phyloP scores from a whole-genome alignment of 2,113 vertebrate genomes.

The Rattus rattus region DNA sequence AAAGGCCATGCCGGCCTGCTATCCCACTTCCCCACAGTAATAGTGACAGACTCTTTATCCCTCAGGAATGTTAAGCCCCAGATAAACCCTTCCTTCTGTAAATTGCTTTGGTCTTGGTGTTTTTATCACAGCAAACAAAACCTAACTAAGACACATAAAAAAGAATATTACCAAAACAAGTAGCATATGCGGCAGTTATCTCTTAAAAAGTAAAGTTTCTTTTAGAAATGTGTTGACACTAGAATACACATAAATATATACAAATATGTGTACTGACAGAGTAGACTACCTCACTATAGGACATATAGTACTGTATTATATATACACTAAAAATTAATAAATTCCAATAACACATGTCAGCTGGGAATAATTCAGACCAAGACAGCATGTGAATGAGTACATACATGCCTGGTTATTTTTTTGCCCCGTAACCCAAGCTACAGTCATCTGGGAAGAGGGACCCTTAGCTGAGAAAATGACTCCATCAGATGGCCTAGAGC shows the following conservation, averaged over 20 bases:
- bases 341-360: neutral
- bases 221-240: neutral
- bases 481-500: no score
- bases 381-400: neutral
- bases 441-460: neutral
- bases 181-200: neutral
- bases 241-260: neutral
- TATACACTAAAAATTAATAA: neutral
- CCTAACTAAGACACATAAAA: neutral
- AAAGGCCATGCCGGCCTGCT: neutral
- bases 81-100: neutral
- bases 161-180: neutral
- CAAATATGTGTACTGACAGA: neutral
- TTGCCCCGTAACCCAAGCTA: neutral
- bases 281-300: neutral
- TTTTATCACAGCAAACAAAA: neutral
- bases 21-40: neutral
- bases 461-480: neutral
- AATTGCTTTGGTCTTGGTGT: neutral
- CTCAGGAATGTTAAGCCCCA: neutral
- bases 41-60: neutral
- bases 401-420: neutral
- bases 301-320: neutral
- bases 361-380: neutral
- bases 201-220: neutral